Evolutionary conservation across 2,113 vertebrate genomes (phyloP), one percentile per base, ranked within the genome.

Genomic region (Erpornis zantholeuca): DNA sequence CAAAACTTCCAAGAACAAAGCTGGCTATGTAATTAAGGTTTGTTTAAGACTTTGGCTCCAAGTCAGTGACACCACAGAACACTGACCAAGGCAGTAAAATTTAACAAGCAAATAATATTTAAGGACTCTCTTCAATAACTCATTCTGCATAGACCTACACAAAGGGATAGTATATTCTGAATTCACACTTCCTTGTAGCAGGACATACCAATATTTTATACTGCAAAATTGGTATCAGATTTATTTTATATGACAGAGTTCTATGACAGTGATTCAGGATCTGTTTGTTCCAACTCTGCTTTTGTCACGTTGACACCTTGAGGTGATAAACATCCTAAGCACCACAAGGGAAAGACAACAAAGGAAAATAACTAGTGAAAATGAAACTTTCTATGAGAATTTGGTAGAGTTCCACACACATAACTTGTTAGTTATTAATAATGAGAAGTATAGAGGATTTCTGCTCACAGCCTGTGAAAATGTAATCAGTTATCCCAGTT

Each of bases 101-200:
- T 75, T 90, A 96, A 92, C 25, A 87, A 57, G 54, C n/a, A 90
- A 90, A 92, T 89, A 80, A 90, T 66, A 76, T 68, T 92, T 86
- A 90, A 94, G 47, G 9, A 40, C n/a, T 69, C 24, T 61, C 29
- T 80, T 85, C 59, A 70, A 5, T 59, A 82, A 77, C 44, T 77
- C 79, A 28, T 25, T 90, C 50, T 86, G 31, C 24, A 40, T 20
- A 70, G 38, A 36, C 16, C 24, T 85, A 24, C 38, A 36, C 19
- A 59, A 12, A 40, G 33, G 49, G 35, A 38, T 21, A 36, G 5
- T 28, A 35, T 31, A 75, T 31, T 33, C 50, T 66, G 17, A 19
- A 50, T 25, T 82, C 33, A 70, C 21, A 53, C 5, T 82, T 82
- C 23, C 29, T 59, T 44, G 17, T 50, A 76, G 56, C 27, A 88